These are phyloP conservation scores for Anisognathus igniventris DNA, from an alignment of 2,797 vertebrate genomes.

Conservation along the genomic window DNA sequence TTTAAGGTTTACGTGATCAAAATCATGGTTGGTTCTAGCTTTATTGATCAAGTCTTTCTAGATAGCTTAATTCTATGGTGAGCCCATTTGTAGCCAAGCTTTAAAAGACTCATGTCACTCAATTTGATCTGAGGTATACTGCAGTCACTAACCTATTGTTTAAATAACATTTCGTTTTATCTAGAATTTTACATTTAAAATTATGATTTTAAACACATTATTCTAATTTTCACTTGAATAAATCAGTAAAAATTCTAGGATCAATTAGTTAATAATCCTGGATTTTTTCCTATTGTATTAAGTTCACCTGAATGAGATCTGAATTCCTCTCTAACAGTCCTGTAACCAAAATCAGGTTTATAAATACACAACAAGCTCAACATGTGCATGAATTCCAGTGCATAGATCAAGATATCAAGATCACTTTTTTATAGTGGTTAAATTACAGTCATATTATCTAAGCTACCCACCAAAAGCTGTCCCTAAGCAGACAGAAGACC, in stretches of 20 bases:
- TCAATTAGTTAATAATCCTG: background rate
- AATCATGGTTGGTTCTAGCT: background rate
- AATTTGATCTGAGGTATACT: background rate
- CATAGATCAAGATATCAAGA: background rate
- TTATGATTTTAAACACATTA: background rate
- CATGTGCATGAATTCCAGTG: background rate
- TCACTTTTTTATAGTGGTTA: background rate
- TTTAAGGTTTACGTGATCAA: background rate
- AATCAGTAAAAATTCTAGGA: background rate
- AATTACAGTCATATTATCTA: background rate
- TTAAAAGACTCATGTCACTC: background rate
- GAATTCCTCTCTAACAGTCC: background rate
- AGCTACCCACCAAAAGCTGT: background rate
- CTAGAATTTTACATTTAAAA: conserved; percentile 15
- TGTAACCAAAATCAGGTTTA: background rate
- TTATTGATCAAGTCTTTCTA: background rate
- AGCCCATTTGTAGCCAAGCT: background rate
- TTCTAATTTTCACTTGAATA: conserved; percentile 24
- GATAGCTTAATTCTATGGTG: background rate
- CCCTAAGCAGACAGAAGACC: background rate
- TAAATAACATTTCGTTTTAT: background rate
- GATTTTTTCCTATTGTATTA: background rate
- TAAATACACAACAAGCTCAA: background rate
- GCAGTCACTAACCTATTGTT: background rate
- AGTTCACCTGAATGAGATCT: background rate